Conservation (phyloP, 2,113 vertebrate genomes). For the Hassar affinis region DNA sequence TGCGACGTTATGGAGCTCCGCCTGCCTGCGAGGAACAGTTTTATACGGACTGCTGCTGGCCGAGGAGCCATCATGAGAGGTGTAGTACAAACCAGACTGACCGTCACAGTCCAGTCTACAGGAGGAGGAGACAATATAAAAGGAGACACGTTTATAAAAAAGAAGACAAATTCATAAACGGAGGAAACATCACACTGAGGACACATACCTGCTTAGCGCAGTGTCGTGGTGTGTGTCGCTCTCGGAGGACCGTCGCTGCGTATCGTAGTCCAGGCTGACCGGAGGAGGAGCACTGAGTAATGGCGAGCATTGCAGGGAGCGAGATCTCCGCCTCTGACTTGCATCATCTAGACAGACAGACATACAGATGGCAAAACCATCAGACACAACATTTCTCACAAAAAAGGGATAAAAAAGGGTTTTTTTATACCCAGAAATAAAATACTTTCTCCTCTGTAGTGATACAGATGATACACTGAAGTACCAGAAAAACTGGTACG, state of each 20-base stretch:
- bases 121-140: conserved; percentile 20
- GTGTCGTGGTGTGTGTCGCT: conserved; percentile 65
- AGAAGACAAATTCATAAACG: neutral
- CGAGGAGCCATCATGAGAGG: conserved; percentile 78
- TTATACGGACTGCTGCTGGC: conserved; percentile 89
- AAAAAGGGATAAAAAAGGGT: too few species aligned
- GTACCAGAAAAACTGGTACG: too few species aligned
- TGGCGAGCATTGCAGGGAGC: conserved; percentile 84
- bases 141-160: neutral
- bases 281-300: conserved; percentile 80
- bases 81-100: conserved; percentile 58
- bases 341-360: conserved; percentile 70
- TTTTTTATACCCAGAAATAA: too few species aligned
- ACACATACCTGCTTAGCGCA: conserved; percentile 63
- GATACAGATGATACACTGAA: too few species aligned
- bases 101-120: conserved; percentile 61
- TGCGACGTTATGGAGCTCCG: conserved; percentile 84
- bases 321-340: conserved; percentile 76
- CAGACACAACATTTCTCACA: neutral
- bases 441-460: too few species aligned
- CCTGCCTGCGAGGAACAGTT: conserved; percentile 79
- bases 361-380: neutral
- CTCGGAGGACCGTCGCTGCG: conserved; percentile 61
- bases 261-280: conserved; percentile 68
- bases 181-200: neutral